A percentile compares a stretch with the other conserved stretches of the same genome.
These are phyloP conservation scores for Pinna nobilis DNA, from an alignment of 1,140 invertebrate genomes.

Conservation along the genomic window DNA sequence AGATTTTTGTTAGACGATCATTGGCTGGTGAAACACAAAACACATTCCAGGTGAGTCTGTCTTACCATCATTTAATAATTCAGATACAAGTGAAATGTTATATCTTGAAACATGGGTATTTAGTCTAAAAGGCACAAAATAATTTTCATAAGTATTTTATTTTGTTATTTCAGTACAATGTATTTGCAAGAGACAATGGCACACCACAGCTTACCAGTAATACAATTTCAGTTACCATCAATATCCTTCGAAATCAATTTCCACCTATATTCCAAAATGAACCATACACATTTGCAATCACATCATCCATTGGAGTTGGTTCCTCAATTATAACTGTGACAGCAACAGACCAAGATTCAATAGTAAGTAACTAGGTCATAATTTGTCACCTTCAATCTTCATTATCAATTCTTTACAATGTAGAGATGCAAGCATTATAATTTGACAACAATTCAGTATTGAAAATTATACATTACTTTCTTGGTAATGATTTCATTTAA, in stretches of 20 bases:
- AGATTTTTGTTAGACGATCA: constrained; percentile 44
- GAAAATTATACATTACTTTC: too few relatives aligned
- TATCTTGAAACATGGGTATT: too few relatives aligned
- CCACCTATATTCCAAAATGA: constrained; percentile 51
- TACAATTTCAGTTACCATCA: constrained; percentile 47
- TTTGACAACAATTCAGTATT: too few relatives aligned
- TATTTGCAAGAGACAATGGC: constrained; percentile 67
- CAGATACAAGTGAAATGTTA: not conserved
- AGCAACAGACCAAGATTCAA: constrained; percentile 53
- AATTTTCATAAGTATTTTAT: too few relatives aligned
- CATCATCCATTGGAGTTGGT: not conserved
- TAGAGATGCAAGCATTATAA: too few relatives aligned
- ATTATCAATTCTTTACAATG: too few relatives aligned
- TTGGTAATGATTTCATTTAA: too few relatives aligned
- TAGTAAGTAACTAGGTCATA: constrained; percentile 25
- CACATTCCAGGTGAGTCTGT: constrained; percentile 5
- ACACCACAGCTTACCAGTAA: constrained; percentile 20
- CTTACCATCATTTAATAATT: not conserved
- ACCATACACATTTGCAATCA: constrained; percentile 38
- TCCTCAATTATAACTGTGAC: constrained; percentile 38
- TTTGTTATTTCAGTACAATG: constrained; percentile 42
- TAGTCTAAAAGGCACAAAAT: too few relatives aligned
- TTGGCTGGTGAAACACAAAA: constrained; percentile 40
- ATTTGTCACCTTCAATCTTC: not conserved
- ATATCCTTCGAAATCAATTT: constrained; percentile 52